Evolutionary conservation across 2,888 invertebrate species (phyloP).

Genomic region (Hydriomena furcata): DNA sequence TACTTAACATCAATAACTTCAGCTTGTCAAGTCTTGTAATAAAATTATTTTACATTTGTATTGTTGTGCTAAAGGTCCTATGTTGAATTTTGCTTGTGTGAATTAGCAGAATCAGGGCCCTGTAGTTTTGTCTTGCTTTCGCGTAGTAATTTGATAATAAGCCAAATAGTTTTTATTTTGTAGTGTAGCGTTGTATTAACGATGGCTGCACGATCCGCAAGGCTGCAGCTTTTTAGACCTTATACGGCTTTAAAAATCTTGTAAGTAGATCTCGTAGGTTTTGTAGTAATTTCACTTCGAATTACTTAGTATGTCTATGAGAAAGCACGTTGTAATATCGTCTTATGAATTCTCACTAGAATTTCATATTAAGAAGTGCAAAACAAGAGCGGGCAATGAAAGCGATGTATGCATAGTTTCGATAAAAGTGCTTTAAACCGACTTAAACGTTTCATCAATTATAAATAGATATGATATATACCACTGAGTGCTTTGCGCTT

Average conservation of each 20-base stretch:
- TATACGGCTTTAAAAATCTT: slow-evolving; percentile 50
- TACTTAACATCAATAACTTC: slow-evolving; percentile 16
- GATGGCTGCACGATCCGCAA: slow-evolving; percentile 58
- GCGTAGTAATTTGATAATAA: slow-evolving; percentile 56
- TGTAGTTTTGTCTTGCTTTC: slow-evolving; percentile 54
- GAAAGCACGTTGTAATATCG: slow-evolving; percentile 55
- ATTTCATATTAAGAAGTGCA: slow-evolving; percentile 48
- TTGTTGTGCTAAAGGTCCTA: slow-evolving; percentile 19
- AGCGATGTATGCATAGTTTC: slow-evolving; percentile 37
- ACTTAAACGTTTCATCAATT: slow-evolving; percentile 37
- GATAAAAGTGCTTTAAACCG: slow-evolving; percentile 34
- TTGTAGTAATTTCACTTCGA: slow-evolving; percentile 56
- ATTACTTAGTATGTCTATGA: slow-evolving; percentile 51
- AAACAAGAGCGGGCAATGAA: slow-evolving; percentile 42
- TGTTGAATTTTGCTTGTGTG: slow-evolving; percentile 33
- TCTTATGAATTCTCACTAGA: slow-evolving; percentile 56
- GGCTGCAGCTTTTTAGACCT: slow-evolving; percentile 73
- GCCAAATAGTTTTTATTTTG: slow-evolving; percentile 62
- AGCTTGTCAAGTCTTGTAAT: slow-evolving; percentile 11
- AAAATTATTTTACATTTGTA: slow-evolving; percentile 18
- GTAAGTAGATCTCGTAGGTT: slow-evolving; percentile 59
- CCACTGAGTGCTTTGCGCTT: slow-evolving; percentile 51
- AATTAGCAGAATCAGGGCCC: slow-evolving; percentile 39
- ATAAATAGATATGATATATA: slow-evolving; percentile 26
- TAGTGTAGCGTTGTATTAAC: slow-evolving; percentile 56